These are phyloP conservation scores for Lethocerus indicus DNA, from an alignment of 1,140 invertebrate genomes.

Conservation along the genomic window DNA sequence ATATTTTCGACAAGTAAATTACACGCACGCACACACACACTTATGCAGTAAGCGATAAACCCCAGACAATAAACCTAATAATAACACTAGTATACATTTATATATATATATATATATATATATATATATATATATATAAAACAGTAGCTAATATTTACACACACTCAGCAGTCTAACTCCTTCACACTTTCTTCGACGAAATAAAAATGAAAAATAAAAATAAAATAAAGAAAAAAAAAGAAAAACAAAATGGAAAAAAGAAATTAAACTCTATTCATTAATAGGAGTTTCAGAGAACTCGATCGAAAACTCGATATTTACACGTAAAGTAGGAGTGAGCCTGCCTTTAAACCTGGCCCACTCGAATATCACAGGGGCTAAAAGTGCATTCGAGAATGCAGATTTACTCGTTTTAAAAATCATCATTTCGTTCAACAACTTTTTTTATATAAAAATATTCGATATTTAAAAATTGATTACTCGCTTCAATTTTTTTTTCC, in stretches of 20 bases:
- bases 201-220: constrained; percentile 2
- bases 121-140: too few relatives aligned
- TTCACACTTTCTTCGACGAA: neutral
- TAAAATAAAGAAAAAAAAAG: neutral
- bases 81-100: too few relatives aligned
- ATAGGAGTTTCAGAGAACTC: neutral
- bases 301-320: neutral
- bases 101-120: too few relatives aligned
- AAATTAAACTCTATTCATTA: neutral
- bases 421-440: constrained; percentile 4
- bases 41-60: too few relatives aligned
- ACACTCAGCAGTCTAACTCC: constrained; percentile 14
- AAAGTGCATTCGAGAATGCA: constrained; percentile 4
- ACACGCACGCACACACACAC: too few relatives aligned
- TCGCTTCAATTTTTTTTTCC: constrained; percentile 1
- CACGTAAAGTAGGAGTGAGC: constrained; percentile 10
- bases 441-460: constrained; percentile 13
- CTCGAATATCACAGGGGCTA: constrained; percentile 13
- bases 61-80: too few relatives aligned
- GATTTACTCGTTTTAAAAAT: neutral
- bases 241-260: neutral
- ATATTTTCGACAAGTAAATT: too few relatives aligned
- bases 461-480: constrained; percentile 6
- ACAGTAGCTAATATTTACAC: constrained; percentile 8
- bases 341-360: constrained; percentile 12